Base-by-base conservation (phyloP, 2,113 vertebrate genomes). In the Forbesichthys papilliferus region DNA sequence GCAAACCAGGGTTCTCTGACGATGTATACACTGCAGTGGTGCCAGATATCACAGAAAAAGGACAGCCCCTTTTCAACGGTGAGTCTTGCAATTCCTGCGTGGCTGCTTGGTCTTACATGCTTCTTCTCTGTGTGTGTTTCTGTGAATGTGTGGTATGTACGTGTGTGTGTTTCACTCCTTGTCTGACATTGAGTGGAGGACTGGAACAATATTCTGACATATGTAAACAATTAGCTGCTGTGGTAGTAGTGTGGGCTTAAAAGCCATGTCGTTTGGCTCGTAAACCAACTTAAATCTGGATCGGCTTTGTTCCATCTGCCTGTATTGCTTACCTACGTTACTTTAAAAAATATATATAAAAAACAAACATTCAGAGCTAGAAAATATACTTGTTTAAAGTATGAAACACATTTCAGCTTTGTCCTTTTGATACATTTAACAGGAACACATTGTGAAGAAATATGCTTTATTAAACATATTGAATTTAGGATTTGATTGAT, bases 1-100 rank as follows among this genome's bases (percentile, higher is more conserved):
- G 96, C 94, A 95, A 88, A 88, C 95, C 95, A 84, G 96, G 97
- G 89, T 99, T 99, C 93, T 93, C 95, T 84, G 94, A 98, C 94
- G 95, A 96, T 74, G 92, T 94, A 77, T 97, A 96, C 92, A 93
- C 91, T 66, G 95, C 93, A 11, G 91, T 91, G 70, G 86, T 98
- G 84, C 92, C 95, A 11, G 94, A 92, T 85, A 94, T 89, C 60
- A 69, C 94, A 51, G 92, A 89, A 20, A 90, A 95, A 92, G 97
- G 95, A 88, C 95, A 95, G 80, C 93, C 93, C 76, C 94, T 99
- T 83, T 94, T 98, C 81, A 96, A 93, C 2, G 96, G 97, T 99
- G 94, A 78, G 84, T 69, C 83, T 48, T 11, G 68, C 77, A 70
- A 81, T 80, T 63, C 75, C 76, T 46, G 18, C 47, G 11, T 11